These are phyloP conservation scores for Syrrhaptes paradoxus DNA, from an alignment of 2,113 vertebrate genomes.

Conservation along the genomic window DNA sequence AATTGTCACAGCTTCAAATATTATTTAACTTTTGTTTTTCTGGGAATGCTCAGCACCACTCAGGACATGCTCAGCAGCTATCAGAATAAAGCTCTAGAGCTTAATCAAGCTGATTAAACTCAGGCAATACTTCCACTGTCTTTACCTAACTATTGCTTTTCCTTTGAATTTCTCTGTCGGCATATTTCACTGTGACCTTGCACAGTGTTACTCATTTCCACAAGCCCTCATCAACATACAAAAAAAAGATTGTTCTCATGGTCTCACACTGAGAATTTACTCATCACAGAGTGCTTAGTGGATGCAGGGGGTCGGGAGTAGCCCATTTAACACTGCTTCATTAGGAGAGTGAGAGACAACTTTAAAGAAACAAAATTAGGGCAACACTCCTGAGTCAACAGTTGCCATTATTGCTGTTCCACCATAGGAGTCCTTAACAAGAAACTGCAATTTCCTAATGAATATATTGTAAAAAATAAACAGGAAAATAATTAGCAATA, in stretches of 20 bases:
- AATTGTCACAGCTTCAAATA: background rate
- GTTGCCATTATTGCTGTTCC: slow-evolving; percentile 4
- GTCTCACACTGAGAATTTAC: slow-evolving; percentile 53
- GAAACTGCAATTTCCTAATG: background rate
- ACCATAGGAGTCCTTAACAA: slow-evolving; percentile 25
- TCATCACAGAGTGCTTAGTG: slow-evolving; percentile 18
- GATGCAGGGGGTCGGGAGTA: background rate
- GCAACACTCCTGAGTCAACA: slow-evolving; percentile 51
- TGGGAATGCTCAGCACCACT: background rate
- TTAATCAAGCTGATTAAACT: background rate
- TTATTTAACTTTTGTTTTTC: background rate
- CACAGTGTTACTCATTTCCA: background rate
- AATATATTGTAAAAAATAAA: background rate
- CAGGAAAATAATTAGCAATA: slow-evolving; percentile 41
- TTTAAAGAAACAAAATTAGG: slow-evolving; percentile 55
- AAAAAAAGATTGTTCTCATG: slow-evolving; percentile 32
- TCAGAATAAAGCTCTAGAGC: background rate
- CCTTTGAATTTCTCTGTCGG: background rate
- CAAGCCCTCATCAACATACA: slow-evolving; percentile 21
- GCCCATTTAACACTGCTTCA: slow-evolving; percentile 29
- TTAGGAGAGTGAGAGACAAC: slow-evolving; percentile 43
- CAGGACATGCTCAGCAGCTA: background rate
- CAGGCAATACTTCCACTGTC: background rate
- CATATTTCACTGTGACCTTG: background rate
- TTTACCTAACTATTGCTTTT: background rate